phyloP scores from a whole-genome alignment of 2,888 invertebrate species.

The Amphipoea lucens region DNA sequence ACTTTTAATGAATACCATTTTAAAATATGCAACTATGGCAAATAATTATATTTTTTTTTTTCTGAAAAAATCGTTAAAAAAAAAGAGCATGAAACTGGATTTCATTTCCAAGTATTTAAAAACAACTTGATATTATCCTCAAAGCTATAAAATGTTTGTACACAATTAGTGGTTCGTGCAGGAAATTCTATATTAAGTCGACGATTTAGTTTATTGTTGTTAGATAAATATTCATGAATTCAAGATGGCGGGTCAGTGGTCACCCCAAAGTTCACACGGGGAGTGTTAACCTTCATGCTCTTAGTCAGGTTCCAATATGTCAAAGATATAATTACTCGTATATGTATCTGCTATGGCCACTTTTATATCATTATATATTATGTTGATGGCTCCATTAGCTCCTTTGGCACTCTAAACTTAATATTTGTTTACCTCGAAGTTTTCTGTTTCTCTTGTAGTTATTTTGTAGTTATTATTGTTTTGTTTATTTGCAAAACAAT shows the following conservation, averaged over 20 bases:
- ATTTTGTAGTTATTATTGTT: not conserved
- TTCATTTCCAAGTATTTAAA: constrained; percentile 4
- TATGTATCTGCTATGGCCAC: constrained; percentile 5
- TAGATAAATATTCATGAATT: constrained; percentile 48
- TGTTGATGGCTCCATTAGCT: not conserved
- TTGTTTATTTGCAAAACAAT: constrained; percentile 7
- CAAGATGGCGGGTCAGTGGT: constrained; percentile 32
- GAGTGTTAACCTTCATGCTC: constrained; percentile 56
- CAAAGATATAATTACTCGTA: constrained; percentile 5
- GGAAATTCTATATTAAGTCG: constrained; percentile 23
- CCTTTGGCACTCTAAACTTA: not conserved
- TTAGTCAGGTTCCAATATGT: constrained; percentile 29
- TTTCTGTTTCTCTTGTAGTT: not conserved
- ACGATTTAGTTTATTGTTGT: constrained; percentile 36
- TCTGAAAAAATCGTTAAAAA: not conserved
- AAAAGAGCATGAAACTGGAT: constrained; percentile 6
- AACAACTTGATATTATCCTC: not conserved
- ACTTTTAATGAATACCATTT: not conserved
- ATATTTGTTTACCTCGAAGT: constrained; percentile 14
- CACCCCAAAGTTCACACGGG: constrained; percentile 55
- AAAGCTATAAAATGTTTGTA: constrained; percentile 15
- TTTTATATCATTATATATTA: not conserved
- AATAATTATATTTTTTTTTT: not conserved
- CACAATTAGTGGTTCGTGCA: constrained; percentile 28
- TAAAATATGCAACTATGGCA: not conserved